Percentiles rank a stretch among this genome's conserved stretches.
These are phyloP conservation scores for Erithacus rubecula DNA, from an alignment of 2,797 vertebrate species.

Conservation along the genomic window DNA sequence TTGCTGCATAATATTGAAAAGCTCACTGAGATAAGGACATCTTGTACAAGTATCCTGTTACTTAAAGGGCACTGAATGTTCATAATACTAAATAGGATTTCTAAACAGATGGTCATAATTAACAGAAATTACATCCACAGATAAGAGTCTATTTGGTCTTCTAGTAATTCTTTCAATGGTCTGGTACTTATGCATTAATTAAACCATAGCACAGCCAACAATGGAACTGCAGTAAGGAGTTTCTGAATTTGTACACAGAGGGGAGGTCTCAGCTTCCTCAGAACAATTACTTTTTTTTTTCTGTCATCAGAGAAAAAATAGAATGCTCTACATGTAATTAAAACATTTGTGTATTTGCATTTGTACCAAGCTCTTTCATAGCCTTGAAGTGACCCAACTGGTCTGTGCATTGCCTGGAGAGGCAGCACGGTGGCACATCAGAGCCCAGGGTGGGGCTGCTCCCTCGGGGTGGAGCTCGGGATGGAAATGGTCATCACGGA, in stretches of 20 bases:
- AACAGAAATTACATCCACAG: conserved; percentile 50
- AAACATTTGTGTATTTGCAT: not conserved
- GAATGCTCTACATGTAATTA: not conserved
- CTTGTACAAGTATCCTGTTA: conserved; percentile 53
- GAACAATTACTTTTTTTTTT: not conserved
- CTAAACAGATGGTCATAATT: conserved; percentile 61
- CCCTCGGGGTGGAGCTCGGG: not conserved
- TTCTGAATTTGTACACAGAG: not conserved
- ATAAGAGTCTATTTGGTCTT: conserved; percentile 34
- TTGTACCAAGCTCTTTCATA: not conserved
- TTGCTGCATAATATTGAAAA: not conserved
- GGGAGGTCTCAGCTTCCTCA: not conserved
- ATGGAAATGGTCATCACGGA: not conserved
- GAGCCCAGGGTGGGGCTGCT: conserved; percentile 7
- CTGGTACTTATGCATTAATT: conserved; percentile 36
- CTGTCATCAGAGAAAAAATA: not conserved
- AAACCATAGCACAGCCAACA: not conserved
- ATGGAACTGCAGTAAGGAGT: not conserved
- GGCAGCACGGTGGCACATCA: not conserved
- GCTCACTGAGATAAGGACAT: not conserved
- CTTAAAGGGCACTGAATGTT: conserved; percentile 35
- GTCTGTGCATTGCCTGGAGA: conserved; percentile 34
- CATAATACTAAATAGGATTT: conserved; percentile 49
- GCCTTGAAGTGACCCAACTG: conserved; percentile 35
- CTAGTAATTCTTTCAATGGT: conserved; percentile 52